Evolutionary conservation across 1,140 invertebrate species (phyloP), one percentile per base, ranked within the genome.

Genomic region (Dufourea novaeangliae): DNA sequence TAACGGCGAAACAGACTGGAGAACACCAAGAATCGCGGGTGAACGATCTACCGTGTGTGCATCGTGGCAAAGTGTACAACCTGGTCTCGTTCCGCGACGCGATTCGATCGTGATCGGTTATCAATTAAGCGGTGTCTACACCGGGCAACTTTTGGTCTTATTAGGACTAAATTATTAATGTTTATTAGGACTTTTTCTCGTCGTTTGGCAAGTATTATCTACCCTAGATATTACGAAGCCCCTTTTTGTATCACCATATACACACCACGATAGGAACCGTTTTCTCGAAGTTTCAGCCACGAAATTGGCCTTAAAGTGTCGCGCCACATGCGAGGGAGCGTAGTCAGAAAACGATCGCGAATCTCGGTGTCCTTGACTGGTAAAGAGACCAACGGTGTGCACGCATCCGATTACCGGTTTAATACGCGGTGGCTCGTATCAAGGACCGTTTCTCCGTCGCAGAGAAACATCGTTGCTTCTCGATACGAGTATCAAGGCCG

Each of bases 31-130:
- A n/a, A n/a, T 56, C 34, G 37, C 52, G 57, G 73, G 73, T 75
- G 73, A 75, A 75, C 73, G 73, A 75, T 68, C 73, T 75, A 44
- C 4, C 4, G n/a, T 44, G 22, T 25, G 14, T 25, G n/a, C n/a
- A n/a, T n/a, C n/a, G n/a, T n/a, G n/a, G n/a, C n/a, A 22, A 25
- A 10, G 14, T 29, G 20, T 46, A n/a, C 44, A n/a, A 22, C 5
- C n/a, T 22, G n/a, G 14, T 52, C 22, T 22, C 46, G n/a, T 46
- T 20, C 17, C 44, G 46, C 10, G n/a, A 52, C 46, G 46, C n/a
- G n/a, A 20, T 46, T 46, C 17, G 39, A 20, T 20, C 7, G n/a
- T 20, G 3, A 46, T 46, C n/a, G 46, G n/a, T n/a, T n/a, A n/a
- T n/a, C n/a, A n/a, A n/a, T n/a, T n/a, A n/a, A n/a, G n/a, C n/a